These are phyloP conservation scores for Cladopsammia gracilis DNA, from an alignment of 64 coral and sea anemone species.

Conservation along the genomic window DNA sequence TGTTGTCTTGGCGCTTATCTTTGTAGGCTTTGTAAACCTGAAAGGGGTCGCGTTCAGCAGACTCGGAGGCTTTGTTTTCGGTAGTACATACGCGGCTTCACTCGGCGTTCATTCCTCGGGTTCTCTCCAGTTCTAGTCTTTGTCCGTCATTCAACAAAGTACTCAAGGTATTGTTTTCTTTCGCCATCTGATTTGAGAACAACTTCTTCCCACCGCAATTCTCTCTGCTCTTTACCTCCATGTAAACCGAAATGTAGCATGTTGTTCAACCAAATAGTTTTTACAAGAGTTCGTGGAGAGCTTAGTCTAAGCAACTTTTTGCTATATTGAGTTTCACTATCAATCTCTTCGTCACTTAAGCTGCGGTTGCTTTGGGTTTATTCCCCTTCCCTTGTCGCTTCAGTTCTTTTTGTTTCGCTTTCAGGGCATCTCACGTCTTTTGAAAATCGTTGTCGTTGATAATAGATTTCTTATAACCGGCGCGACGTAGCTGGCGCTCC, in stretches of 20 bases:
- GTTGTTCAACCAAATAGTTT: too few relatives aligned
- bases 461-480: not conserved
- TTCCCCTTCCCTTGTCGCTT: slow-evolving; percentile 20
- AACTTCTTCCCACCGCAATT: slow-evolving; percentile 8
- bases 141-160: not conserved
- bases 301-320: not conserved
- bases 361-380: not conserved
- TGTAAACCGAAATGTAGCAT: too few relatives aligned
- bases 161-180: slow-evolving; percentile 10
- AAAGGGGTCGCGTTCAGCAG: too few relatives aligned
- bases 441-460: too few relatives aligned
- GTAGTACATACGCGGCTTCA: too few relatives aligned
- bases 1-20: not conserved
- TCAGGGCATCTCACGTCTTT: not conserved
- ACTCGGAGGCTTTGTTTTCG: too few relatives aligned
- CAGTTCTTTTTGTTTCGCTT: slow-evolving; percentile 16
- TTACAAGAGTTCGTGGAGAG: too few relatives aligned
- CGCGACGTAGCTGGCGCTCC: too few relatives aligned
- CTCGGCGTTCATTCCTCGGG: not conserved
- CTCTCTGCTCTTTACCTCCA: not conserved
- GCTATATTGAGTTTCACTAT: too few relatives aligned
- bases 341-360: too few relatives aligned
- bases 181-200: not conserved
- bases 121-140: not conserved
- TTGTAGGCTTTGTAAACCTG: not conserved